These are phyloP conservation scores for Rutpela maculata DNA, from an alignment of 2,888 invertebrate species.

Conservation along the genomic window DNA sequence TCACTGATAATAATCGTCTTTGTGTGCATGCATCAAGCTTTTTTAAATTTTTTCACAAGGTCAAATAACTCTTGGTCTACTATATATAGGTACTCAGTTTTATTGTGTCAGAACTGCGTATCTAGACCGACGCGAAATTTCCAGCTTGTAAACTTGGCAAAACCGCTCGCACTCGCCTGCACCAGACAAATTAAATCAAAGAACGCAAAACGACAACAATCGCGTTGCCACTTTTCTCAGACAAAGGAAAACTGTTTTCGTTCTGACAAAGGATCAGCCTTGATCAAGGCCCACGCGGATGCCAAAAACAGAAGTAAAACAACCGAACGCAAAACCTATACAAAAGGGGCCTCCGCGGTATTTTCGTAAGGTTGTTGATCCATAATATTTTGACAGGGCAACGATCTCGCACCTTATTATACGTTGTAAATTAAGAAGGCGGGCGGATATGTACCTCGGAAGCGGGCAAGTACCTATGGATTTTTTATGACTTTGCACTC, in stretches of 20 bases:
- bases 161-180: not conserved
- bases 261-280: not conserved
- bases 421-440: constrained; percentile 25
- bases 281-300: constrained; percentile 17
- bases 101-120: not conserved
- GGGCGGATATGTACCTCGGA: constrained; percentile 26
- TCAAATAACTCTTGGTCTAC: too few species aligned
- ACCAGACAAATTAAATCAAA: constrained; percentile 3
- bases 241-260: constrained; percentile 4
- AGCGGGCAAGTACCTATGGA: constrained; percentile 3
- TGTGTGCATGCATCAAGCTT: too few species aligned
- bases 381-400: constrained; percentile 30
- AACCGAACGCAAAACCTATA: constrained; percentile 14
- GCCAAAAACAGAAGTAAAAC: constrained; percentile 30
- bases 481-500: not conserved
- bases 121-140: not conserved
- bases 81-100: not conserved
- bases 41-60: too few species aligned
- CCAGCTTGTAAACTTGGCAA: not conserved
- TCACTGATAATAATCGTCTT: too few species aligned
- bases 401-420: constrained; percentile 18
- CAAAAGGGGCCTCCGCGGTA: constrained; percentile 18
- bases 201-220: constrained; percentile 3
- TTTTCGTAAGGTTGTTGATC: constrained; percentile 38
- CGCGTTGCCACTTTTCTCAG: not conserved